Evolutionary conservation across 2,888 invertebrate species (phyloP).

Genomic region (Antheraea yamamai): DNA sequence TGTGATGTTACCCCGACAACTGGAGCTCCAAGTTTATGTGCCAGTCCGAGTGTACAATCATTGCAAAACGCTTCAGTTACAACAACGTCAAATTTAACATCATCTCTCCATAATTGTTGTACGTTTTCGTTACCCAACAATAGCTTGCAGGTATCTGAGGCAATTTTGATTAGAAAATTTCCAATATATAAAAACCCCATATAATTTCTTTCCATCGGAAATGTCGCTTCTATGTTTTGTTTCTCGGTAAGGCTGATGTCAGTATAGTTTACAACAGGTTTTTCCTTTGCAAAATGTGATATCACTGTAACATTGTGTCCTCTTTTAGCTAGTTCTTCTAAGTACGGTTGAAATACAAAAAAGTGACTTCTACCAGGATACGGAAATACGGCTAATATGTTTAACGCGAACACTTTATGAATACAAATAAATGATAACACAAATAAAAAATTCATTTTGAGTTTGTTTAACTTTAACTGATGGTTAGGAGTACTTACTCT

Average conservation of each 20-base stretch:
- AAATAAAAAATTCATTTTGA: not conserved
- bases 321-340: conserved; percentile 75
- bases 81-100: conserved; percentile 7
- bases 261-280: conserved; percentile 32
- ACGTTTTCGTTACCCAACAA: conserved; percentile 12
- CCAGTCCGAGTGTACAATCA: conserved; percentile 79
- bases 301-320: conserved; percentile 84
- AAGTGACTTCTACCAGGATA: conserved; percentile 84
- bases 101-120: conserved; percentile 1
- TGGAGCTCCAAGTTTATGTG: conserved; percentile 71
- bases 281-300: conserved; percentile 75
- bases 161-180: not conserved
- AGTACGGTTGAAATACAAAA: conserved; percentile 77
- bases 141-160: not conserved
- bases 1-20: conserved; percentile 75
- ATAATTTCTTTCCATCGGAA: not conserved
- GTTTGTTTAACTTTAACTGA: not conserved
- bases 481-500: not conserved
- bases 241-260: conserved; percentile 13
- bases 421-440: not conserved
- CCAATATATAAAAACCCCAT: not conserved
- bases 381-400: conserved; percentile 82
- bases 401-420: conserved; percentile 34
- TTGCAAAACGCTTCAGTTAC: conserved; percentile 77
- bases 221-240: not conserved